Percentiles rank a stretch among this genome's conserved stretches.
Conservation (phyloP, 2,797 vertebrate species). For the Bovichtus variegatus region DNA sequence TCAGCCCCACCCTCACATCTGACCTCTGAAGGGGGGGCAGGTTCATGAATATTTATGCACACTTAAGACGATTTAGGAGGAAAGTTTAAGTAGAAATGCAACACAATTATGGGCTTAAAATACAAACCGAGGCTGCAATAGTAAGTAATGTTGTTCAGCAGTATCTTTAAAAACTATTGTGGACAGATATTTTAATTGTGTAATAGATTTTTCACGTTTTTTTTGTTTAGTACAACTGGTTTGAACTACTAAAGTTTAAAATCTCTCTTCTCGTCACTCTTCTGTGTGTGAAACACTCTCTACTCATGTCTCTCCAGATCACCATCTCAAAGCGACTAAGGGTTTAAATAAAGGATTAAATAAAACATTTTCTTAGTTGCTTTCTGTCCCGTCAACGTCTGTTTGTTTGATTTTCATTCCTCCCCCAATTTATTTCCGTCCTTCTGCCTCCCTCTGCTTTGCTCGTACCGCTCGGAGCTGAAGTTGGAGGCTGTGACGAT, state of each 20-base stretch:
- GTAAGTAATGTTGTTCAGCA: not conserved
- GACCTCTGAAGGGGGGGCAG: no score
- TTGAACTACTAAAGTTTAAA: no score
- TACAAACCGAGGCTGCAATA: not conserved
- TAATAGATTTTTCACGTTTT: not conserved
- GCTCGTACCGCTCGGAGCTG: slow-evolving; percentile 94
- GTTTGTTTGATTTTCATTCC: not conserved
- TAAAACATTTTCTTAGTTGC: not conserved
- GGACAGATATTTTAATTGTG: not conserved
- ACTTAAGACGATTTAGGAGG: no score
- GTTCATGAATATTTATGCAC: slow-evolving; percentile 18
- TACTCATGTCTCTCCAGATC: no score
- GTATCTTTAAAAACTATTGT: no score
- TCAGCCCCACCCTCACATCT: no score
- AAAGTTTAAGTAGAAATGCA: no score
- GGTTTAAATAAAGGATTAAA: not conserved
- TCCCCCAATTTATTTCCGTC: not conserved
- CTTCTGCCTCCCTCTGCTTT: no score
- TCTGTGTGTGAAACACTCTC: no score
- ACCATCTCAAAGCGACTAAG: not conserved
- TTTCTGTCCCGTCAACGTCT: not conserved
- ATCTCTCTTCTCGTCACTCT: no score
- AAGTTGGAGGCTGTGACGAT: slow-evolving; percentile 98
- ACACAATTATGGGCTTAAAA: not conserved
- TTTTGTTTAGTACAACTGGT: not conserved